Conservation (phyloP, 2,113 vertebrate species). For the Gobiocypris rarus region DNA sequence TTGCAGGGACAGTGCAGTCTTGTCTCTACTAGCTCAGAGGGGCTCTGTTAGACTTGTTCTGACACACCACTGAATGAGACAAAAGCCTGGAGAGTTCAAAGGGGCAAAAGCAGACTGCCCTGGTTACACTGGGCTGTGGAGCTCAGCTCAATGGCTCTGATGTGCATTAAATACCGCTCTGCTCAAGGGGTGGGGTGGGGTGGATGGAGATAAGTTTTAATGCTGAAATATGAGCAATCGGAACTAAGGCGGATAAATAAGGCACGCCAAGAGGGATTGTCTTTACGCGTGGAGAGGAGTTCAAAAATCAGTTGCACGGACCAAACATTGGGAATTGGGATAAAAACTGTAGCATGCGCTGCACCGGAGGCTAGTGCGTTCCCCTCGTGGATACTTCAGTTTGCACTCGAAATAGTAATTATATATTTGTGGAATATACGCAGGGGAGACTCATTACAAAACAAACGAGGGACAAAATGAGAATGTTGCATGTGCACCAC, state of each 20-base stretch:
- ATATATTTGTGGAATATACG: slow-evolving; percentile 19
- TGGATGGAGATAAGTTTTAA: slow-evolving; percentile 71
- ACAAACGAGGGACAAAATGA: slow-evolving; percentile 54
- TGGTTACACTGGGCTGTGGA: slow-evolving; percentile 6
- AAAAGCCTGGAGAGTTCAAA: slow-evolving; percentile 64
- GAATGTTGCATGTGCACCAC: slow-evolving; percentile 64
- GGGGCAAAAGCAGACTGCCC: slow-evolving; percentile 54
- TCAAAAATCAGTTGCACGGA: slow-evolving; percentile 55
- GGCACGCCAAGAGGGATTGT: slow-evolving; percentile 64
- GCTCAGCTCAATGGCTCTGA: slow-evolving; percentile 33
- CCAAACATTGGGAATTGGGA: slow-evolving; percentile 64
- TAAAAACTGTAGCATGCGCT: slow-evolving; percentile 59
- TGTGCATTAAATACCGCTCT: slow-evolving; percentile 53
- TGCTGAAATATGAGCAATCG: slow-evolving; percentile 78
- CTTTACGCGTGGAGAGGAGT: slow-evolving; percentile 53
- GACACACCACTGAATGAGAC: slow-evolving; percentile 62
- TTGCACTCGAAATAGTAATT: neutral
- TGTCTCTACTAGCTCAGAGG: slow-evolving; percentile 33
- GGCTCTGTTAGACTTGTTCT: slow-evolving; percentile 27
- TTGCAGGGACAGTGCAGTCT: neutral
- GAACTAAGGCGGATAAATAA: slow-evolving; percentile 72
- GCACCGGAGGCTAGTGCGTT: neutral
- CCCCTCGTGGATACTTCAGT: slow-evolving; percentile 20
- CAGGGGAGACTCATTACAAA: slow-evolving; percentile 35
- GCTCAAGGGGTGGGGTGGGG: slow-evolving; percentile 68